A percentile compares a stretch with the other conserved stretches of the same genome.
Evolutionary conservation across 2,888 invertebrate genomes (phyloP).

Genomic region (Brachypalpus laphriformis): DNA sequence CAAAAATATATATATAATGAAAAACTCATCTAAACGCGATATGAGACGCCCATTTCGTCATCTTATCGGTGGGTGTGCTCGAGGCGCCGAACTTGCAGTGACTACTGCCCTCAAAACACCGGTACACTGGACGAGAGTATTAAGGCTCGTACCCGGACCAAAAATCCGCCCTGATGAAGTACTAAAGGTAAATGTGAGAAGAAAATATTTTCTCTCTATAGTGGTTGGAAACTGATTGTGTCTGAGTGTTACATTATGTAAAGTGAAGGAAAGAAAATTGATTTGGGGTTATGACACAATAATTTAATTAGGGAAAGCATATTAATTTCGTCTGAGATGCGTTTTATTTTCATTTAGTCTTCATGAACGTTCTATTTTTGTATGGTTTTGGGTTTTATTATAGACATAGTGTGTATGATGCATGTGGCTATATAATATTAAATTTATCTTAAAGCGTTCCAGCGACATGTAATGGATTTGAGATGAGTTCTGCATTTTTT

Average conservation of each 20-base stretch:
- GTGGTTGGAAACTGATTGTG: background rate
- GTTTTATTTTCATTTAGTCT: background rate
- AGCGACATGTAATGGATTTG: too few species aligned
- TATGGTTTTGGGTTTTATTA: too few species aligned
- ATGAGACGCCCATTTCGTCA: slow-evolving; percentile 78
- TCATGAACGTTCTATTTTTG: background rate
- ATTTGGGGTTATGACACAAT: background rate
- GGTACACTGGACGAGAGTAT: slow-evolving; percentile 80
- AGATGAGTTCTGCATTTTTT: too few species aligned
- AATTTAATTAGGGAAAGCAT: too few species aligned
- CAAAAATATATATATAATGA: slow-evolving; percentile 68
- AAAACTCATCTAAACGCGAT: slow-evolving; percentile 79
- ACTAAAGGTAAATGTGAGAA: slow-evolving; percentile 79
- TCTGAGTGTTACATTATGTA: background rate
- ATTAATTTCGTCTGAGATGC: background rate
- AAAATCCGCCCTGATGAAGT: slow-evolving; percentile 81
- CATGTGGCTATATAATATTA: too few species aligned
- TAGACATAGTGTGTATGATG: too few species aligned
- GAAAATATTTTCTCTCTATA: background rate
- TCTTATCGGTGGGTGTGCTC: slow-evolving; percentile 79
- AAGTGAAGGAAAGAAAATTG: background rate
- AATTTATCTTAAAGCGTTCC: too few species aligned
- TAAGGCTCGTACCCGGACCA: slow-evolving; percentile 79
- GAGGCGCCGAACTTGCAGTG: slow-evolving; percentile 78
- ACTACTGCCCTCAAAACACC: slow-evolving; percentile 80